Evolutionary conservation across 2,888 invertebrate species (phyloP), one percentile per base, ranked within the genome.

Genomic region (Agriopis aurantiaria): DNA sequence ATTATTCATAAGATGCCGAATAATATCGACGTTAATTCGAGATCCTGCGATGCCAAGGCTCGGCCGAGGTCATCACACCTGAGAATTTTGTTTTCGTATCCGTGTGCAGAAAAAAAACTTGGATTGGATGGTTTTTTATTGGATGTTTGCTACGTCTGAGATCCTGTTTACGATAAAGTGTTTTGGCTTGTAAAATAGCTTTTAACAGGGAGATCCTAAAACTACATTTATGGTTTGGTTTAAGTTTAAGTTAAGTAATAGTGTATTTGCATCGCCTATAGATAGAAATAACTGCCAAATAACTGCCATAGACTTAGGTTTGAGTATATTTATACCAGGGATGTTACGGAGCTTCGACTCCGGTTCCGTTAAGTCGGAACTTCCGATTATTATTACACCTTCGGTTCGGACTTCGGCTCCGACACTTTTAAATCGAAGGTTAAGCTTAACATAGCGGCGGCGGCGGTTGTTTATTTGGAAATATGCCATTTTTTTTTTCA

Each of bases 1-100:
- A 85, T 85, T 81, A 85, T 85, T 85, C 82, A 85, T 85, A 69
- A 77, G 81, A 83, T 82, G 82, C 80, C 78, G 73, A 77, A 65
- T 71, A 77, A 77, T 73, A 72, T 77, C 68, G 69, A 73, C 71
- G 66, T 66, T 74, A 72, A 75, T 75, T 77, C 67, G 68, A 61
- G 69, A 74, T 75, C 74, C 73, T 74, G 67, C 62, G 72, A 73
- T 76, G 77, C 77, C 70, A 60, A 75, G 75, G 69, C 73, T 65
- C 62, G 65, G 73, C 73, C 75, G 74, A 80, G 80, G 82, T 81
- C 79, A 78, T 84, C 77, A 78, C 84, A 84, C 85, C 84, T 84
- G 84, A 84, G 85, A 84, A 84, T 84, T 82, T 82, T 73, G 75
- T 75, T 77, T 73, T 77, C 75, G 75, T 73, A 77, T 77, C 77